Evolutionary conservation across 2,888 invertebrate species (phyloP), one percentile per base, ranked within the genome.

Genomic region (Epistrophe grossulariae): DNA sequence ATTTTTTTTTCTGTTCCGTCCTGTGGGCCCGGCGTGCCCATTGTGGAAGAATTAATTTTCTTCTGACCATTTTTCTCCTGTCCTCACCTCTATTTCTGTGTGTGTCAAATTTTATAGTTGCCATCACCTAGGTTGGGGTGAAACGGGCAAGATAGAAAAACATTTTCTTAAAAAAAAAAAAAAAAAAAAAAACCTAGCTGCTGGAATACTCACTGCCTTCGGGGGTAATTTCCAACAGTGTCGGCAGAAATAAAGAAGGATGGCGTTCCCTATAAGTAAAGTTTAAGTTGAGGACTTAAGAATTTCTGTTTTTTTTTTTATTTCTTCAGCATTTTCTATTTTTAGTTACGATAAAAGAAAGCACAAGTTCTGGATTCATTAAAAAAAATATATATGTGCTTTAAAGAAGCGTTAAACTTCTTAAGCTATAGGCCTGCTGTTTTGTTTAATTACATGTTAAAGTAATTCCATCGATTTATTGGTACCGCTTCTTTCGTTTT

Each of bases 21-120:
- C 55, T 28, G 35, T 62, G 24, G 28, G 70, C 55, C 55, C 60
- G 55, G 24, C 15, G 10, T 66, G 73, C 48, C 59, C 24, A 59
- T 68, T 66, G 52, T 76, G 66, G 17, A 73, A 50, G 83, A 90
- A 90, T 91, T 90, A 91, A 90, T 90, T 79, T 76, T 68, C 40
- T 57, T 60, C 57, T 66, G 71, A 45, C 74, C 89, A 88, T 89
- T 89, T 89, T 89, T 88, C 89, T 43, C 89, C 88, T 90, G 55
- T 80, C 73, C 72, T 62, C 77, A 52, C 60, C 35, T 38, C 35
- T 28, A 17, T 31, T 6, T 9, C 35, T 35, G 35, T 35, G 31
- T 38, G 48, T 40, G 48, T 48, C 57, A 9, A 40, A 35, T 24
- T 24, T n/a, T 45, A 15, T 7, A 13, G 11, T 10, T 35, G 31